These are phyloP conservation scores for Drosophila nannoptera DNA, from an alignment of 1,140 invertebrate genomes.

Conservation along the genomic window DNA sequence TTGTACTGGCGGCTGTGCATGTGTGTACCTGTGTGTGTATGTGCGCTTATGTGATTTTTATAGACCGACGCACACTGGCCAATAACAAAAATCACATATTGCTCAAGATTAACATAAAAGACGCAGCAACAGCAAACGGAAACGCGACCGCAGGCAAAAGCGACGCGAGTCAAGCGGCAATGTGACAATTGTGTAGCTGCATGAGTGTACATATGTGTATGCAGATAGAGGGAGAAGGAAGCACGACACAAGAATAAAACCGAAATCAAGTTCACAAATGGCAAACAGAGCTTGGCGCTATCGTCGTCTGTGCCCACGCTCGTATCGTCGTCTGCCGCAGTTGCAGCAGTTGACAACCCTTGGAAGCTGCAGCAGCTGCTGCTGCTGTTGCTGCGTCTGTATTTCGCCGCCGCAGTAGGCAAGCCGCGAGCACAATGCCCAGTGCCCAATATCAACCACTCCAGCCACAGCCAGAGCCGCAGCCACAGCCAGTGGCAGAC, in stretches of 20 bases:
- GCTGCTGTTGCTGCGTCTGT: not conserved
- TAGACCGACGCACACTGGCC: conserved; percentile 17
- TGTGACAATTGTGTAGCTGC: not conserved
- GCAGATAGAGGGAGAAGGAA: not conserved
- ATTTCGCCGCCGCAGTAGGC: not conserved
- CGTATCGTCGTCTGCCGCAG: conserved; percentile 13
- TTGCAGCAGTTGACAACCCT: conserved; percentile 19
- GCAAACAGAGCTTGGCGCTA: conserved; percentile 34
- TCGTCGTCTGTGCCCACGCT: conserved; percentile 23
- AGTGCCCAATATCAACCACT: conserved; percentile 68
- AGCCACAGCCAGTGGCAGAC: conserved; percentile 38
- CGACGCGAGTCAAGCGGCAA: not conserved
- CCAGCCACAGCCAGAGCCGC: conserved; percentile 40
- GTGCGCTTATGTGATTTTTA: conserved; percentile 14
- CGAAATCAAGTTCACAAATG: conserved; percentile 44
- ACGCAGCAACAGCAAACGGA: not conserved
- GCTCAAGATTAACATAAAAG: not conserved
- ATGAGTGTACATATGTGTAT: not conserved
- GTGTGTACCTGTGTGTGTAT: not conserved
- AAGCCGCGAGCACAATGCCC: conserved; percentile 47
- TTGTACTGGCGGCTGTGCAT: not conserved
- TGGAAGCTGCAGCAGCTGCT: conserved; percentile 7
- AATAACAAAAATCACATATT: conserved; percentile 16
- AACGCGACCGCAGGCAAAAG: not conserved
- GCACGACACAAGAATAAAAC: not conserved